Evolutionary conservation across 2,797 vertebrate species (phyloP), one percentile per base, ranked within the genome.

Genomic region (Halcyon smyrnensis): DNA sequence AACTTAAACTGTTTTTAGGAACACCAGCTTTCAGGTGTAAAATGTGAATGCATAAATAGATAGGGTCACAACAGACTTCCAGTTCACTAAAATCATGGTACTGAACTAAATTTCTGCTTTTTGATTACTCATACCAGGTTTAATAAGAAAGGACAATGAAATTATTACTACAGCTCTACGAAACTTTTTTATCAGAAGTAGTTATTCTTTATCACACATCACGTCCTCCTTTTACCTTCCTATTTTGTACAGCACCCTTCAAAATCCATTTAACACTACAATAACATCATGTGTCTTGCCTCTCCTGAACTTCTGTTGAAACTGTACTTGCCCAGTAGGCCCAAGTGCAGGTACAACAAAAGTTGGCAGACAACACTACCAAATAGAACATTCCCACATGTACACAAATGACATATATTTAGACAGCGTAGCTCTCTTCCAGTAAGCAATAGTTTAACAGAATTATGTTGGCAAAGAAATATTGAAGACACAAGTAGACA

Each of bases 271-370:
- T 41, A n/a, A 65, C 2, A 4, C 18, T 25, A 32, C 8, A 43
- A 46, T 60, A 67, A 1, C 7, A 39, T 1, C 17, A 46, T 0
- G 1, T 25, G 13, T 28, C 6, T 9, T 50, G 4, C 32, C 34
- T 74, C 9, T 76, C 10, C 37, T 67, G 46, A 70, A 30, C 8
- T 48, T 80, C 14, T 27, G 7, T 65, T 64, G 36, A 27, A 73
- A 12, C 1, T 39, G 6, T 36, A 3, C 11, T 82, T 64, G 8
- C 16, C 15, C 16, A 45, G 21, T 10, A 48, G 15, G 54, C 21
- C 8, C 21, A 48, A 50, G 13, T 34, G 17, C 3, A 79, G 50
- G 23, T 23, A 13, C 12, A 62, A 36, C 8, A 56, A 59, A 36
- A 23, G 19, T 15, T 62, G 28, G 7, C 25, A 77, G 37, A n/a